These are phyloP conservation scores for Engraulis encrasicolus DNA, from an alignment of 2,113 vertebrate genomes.

Conservation along the genomic window DNA sequence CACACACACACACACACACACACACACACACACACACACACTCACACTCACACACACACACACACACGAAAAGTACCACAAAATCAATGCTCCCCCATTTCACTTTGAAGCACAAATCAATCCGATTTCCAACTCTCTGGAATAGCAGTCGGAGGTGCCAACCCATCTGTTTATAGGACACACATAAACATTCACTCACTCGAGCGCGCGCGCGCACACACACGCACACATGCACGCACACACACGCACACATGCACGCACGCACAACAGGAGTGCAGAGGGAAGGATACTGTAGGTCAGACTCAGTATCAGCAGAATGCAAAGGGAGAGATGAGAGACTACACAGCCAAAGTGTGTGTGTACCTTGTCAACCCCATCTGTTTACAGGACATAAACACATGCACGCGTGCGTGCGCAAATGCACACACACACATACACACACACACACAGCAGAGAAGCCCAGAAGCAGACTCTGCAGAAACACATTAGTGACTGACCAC, in stretches of 20 bases:
- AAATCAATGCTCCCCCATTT: background rate
- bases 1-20: background rate
- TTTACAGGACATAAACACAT: background rate
- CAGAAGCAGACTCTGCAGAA: background rate
- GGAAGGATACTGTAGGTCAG: background rate
- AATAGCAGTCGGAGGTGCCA: background rate
- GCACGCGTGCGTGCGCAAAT: background rate
- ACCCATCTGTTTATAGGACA: constrained; percentile 19
- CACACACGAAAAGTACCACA: background rate
- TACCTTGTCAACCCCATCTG: too few relatives aligned
- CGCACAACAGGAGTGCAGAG: background rate
- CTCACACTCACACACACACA: background rate
- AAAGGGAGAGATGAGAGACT: background rate
- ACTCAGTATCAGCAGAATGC: background rate
- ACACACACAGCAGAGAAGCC: background rate
- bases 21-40: background rate
- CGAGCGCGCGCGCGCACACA: constrained; percentile 14
- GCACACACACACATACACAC: background rate
- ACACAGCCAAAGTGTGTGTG: background rate
- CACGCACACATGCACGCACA: background rate
- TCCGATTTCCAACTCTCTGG: background rate
- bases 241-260: constrained; percentile 15
- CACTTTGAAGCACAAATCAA: constrained; percentile 13
- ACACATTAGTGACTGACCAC: background rate
- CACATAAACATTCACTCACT: background rate